phyloP scores from a whole-genome alignment of 1,140 invertebrate species.

The Pseudoatta argentina region DNA sequence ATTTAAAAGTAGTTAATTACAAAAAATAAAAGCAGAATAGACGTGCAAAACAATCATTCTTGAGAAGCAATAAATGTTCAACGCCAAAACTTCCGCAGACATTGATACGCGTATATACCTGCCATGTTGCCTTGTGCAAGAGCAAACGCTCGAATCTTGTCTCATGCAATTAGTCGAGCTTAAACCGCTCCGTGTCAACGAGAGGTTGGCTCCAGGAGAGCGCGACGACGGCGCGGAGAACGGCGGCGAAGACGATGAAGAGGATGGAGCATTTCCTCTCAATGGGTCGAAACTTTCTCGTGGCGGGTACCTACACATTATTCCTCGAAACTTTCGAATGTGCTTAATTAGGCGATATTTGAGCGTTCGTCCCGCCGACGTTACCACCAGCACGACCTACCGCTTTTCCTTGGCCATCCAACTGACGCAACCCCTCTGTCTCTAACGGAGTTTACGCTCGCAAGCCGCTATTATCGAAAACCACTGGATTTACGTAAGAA shows the following conservation, averaged over 20 bases:
- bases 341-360: conserved; percentile 82
- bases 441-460: conserved; percentile 69
- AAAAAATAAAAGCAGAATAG: not conserved
- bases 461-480: conserved; percentile 78
- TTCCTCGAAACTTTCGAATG: conserved; percentile 78
- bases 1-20: not conserved
- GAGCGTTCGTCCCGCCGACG: conserved; percentile 57
- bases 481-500: conserved; percentile 77
- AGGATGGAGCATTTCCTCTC: conserved; percentile 55
- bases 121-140: conserved; percentile 6
- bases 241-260: conserved; percentile 29
- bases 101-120: conserved; percentile 5
- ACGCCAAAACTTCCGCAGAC: not conserved
- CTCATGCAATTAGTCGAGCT: conserved; percentile 62
- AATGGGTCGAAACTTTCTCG: conserved; percentile 73
- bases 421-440: conserved; percentile 18
- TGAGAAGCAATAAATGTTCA: conserved; percentile 30
- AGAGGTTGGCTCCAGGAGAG: not conserved
- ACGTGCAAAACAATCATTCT: too few species aligned
- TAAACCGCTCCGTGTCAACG: conserved; percentile 30
- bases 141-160: conserved; percentile 53
- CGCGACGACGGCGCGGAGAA: conserved; percentile 12
- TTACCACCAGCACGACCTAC: not conserved
- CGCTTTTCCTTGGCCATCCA: not conserved
- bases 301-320: conserved; percentile 70